Base-by-base conservation (phyloP, 1,140 invertebrate genomes). In the Papilio machaon region DNA sequence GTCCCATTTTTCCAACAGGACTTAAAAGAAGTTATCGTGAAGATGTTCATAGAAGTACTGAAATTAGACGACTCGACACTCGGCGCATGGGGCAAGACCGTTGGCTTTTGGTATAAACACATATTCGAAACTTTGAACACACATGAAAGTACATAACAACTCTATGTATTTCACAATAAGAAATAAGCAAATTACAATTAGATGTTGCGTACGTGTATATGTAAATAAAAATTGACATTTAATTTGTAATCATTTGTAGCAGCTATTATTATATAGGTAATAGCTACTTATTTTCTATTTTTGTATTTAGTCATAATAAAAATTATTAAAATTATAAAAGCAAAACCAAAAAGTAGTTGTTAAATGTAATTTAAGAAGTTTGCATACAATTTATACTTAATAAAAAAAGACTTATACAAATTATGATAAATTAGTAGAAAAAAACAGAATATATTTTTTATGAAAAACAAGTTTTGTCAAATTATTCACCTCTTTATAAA, bases 81-180 rank as follows among this genome's bases (percentile, higher is more conserved):
- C 11, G 82, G 83, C 35, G 88, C 94, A 1, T 95, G 94, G 94
- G 88, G 87, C 15, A 93, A 91, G 82, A 89, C 90, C 0, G 91
- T 95, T 7, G 91, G 90, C 30, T 94, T 95, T 83, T 94, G 92
- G 87, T 95, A 93, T 82, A 91, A 93, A 67, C 86, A 94, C 82
- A 91, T 94, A 80, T 95, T 94, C 80, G 80, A 85, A 38, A 88
- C 88, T 5, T 83, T 94, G 4, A 87, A 86, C 76, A 60, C 60
- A 76, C n/a, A 73, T 67, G 73, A 75, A 49, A 52, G 47, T 23
- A 75, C 19, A 75, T 75, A 75, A 19, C n/a, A 52, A 30, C n/a
- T 30, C 23, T 52, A n/a, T 23, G n/a, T 73, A 46, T 52, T 9
- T 52, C 2, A 15, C 10, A 11, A 49, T 11, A 49, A 49, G 3